phyloP scores from a whole-genome alignment of 2,797 vertebrate species.

The Denticeps clupeoides region DNA sequence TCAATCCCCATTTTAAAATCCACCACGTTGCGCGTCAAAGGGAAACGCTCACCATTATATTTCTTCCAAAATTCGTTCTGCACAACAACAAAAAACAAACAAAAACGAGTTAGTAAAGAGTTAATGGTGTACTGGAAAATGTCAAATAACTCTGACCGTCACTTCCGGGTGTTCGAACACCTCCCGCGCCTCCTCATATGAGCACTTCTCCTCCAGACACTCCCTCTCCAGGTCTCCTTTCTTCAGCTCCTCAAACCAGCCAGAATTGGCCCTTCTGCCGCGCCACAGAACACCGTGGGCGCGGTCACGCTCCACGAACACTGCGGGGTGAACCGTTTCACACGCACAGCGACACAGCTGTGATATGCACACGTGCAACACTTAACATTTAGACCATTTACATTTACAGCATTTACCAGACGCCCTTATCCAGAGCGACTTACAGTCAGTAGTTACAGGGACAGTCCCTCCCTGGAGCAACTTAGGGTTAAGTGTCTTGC shows the following conservation, averaged over 20 bases:
- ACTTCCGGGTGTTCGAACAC: slow-evolving; percentile 60
- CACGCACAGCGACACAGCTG: neutral
- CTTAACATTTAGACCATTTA: too few species aligned
- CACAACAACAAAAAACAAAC: slow-evolving; percentile 15
- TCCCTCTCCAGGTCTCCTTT: slow-evolving; percentile 73
- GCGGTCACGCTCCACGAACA: slow-evolving; percentile 60
- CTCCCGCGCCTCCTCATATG: slow-evolving; percentile 82
- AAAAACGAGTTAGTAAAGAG: neutral
- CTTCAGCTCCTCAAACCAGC: slow-evolving; percentile 78
- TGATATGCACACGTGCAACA: neutral
- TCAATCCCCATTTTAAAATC: too few species aligned
- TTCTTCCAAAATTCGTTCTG: slow-evolving; percentile 62
- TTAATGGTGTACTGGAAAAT: too few species aligned
- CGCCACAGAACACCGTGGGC: slow-evolving; percentile 57
- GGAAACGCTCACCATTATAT: slow-evolving; percentile 44
- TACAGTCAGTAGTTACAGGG: too few species aligned
- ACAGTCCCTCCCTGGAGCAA: too few species aligned
- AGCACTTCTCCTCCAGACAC: slow-evolving; percentile 80
- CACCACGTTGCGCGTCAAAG: too few species aligned
- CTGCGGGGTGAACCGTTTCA: slow-evolving; percentile 37
- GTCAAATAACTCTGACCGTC: slow-evolving; percentile 41
- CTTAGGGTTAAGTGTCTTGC: too few species aligned
- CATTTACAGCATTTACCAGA: too few species aligned
- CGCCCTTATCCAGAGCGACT: too few species aligned
- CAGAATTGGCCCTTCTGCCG: slow-evolving; percentile 58